Evolutionary conservation across 2,113 vertebrate genomes (phyloP).

Genomic region (Prochilodus magdalenae): DNA sequence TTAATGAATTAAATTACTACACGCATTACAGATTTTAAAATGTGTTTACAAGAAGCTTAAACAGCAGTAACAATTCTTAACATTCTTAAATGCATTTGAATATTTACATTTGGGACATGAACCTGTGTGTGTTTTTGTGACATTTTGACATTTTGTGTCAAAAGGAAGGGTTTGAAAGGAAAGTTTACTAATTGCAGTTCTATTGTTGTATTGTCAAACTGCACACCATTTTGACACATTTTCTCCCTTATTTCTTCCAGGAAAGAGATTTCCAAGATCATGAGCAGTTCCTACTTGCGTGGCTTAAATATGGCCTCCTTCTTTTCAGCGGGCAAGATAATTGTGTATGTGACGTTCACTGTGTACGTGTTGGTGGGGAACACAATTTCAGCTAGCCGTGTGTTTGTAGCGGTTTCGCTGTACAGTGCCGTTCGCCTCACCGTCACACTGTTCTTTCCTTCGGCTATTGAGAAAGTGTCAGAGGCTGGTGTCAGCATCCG

Average conservation of each 20-base stretch:
- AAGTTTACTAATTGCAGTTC: no score
- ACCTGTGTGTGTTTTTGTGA: no score
- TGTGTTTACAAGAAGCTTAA: no score
- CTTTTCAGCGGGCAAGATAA: conserved; percentile 92
- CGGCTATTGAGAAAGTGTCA: conserved; percentile 87
- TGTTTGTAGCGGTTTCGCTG: conserved; percentile 88
- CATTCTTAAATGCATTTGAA: no score
- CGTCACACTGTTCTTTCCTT: conserved; percentile 92
- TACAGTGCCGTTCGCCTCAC: conserved; percentile 89
- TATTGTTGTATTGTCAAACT: no score
- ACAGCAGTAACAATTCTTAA: no score
- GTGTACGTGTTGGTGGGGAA: conserved; percentile 87
- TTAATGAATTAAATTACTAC: no score
- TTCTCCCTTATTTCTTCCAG: conserved; percentile 69
- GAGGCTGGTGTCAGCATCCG: conserved; percentile 88
- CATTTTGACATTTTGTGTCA: no score
- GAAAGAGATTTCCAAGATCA: conserved; percentile 89
- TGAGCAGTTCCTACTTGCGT: conserved; percentile 93
- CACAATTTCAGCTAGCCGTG: conserved; percentile 83
- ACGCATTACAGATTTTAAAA: no score
- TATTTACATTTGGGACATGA: no score
- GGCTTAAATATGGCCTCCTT: conserved; percentile 94
- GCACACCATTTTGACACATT: not conserved
- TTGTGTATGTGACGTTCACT: conserved; percentile 90
- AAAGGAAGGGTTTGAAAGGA: no score